phyloP scores from a whole-genome alignment of 1,140 invertebrate genomes.

The Bombus affinis region DNA sequence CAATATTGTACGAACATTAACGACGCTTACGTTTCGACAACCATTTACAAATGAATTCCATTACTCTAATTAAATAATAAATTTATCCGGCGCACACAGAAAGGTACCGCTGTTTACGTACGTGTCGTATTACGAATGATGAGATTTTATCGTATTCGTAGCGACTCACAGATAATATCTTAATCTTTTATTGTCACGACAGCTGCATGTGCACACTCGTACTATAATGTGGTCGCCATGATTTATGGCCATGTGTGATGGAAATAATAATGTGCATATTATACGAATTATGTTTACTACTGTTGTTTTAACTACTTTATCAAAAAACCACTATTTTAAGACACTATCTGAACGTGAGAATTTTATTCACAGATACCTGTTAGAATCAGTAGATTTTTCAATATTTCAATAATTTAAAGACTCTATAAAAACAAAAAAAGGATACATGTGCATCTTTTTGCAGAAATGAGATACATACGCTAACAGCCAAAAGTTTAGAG shows the following conservation, averaged over 20 bases:
- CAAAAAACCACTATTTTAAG: not conserved
- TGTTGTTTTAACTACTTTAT: not conserved
- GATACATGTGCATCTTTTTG: too few species aligned
- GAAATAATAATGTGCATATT: too few species aligned
- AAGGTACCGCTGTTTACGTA: not conserved
- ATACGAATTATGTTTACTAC: not conserved
- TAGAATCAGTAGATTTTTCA: too few species aligned
- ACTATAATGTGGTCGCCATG: not conserved
- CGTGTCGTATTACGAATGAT: not conserved
- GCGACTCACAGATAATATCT: not conserved
- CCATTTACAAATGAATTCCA: not conserved
- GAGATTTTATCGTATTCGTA: slow-evolving; percentile 6
- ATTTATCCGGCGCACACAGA: not conserved
- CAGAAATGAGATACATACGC: not conserved
- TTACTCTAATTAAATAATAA: not conserved
- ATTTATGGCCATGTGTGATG: not conserved
- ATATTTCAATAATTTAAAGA: too few species aligned
- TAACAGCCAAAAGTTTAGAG: not conserved
- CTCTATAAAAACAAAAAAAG: too few species aligned
- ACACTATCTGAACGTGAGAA: not conserved
- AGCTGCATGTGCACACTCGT: not conserved
- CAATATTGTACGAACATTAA: not conserved
- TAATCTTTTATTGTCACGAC: slow-evolving; percentile 5
- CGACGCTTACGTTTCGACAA: not conserved
- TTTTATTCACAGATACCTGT: not conserved